These are phyloP conservation scores for Lytechinus pictus DNA, from an alignment of 35 echinoderm and acorn worm genomes.

Conservation along the genomic window DNA sequence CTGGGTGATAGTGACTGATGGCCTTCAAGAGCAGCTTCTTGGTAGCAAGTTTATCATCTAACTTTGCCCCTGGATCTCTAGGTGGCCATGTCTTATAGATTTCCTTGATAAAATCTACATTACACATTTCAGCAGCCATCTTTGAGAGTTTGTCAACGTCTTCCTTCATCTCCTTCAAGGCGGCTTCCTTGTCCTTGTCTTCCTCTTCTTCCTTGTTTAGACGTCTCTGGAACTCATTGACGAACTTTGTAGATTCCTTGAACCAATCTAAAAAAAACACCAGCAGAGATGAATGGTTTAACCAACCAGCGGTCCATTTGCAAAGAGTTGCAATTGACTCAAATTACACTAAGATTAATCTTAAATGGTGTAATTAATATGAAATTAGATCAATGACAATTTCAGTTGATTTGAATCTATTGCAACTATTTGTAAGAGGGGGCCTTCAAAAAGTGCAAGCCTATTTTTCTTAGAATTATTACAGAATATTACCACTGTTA, in stretches of 20 bases:
- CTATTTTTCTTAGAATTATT: no score
- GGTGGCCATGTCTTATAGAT: conserved; percentile 30
- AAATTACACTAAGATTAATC: no score
- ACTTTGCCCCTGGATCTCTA: background rate
- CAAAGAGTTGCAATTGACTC: background rate
- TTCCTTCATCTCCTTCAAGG: background rate
- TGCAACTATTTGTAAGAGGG: no score
- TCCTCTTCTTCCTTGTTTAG: background rate
- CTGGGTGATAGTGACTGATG: conserved; percentile 68
- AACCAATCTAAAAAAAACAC: conserved; percentile 2
- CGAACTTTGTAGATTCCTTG: background rate
- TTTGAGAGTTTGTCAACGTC: background rate
- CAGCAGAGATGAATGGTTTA: background rate
- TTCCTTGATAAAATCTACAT: background rate
- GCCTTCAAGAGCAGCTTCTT: conserved; percentile 57
- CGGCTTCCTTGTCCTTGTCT: background rate
- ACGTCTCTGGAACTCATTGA: background rate
- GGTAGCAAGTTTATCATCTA: background rate
- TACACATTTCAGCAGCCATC: background rate
- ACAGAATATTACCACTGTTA: no score
- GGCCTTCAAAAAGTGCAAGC: no score
- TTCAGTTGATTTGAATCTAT: no score
- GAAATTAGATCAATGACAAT: no score
- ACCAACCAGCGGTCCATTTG: background rate
- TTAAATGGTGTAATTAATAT: no score